phyloP scores from a whole-genome alignment of 2,797 vertebrate species.

The Acanthiza pusilla region DNA sequence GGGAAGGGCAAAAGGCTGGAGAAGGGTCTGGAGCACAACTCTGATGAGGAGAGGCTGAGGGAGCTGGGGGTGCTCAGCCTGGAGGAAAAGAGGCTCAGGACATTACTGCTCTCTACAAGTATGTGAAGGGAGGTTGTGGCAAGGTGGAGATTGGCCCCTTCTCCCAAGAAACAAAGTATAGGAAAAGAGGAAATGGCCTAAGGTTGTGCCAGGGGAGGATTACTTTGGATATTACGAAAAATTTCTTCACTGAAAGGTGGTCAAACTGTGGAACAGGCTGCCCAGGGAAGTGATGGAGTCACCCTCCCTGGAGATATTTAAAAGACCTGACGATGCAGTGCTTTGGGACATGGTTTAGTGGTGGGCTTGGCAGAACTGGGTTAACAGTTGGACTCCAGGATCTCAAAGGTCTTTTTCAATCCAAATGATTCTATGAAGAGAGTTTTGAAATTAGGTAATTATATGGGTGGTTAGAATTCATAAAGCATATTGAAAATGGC shows the following conservation, averaged over 20 bases:
- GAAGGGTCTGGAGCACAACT: neutral
- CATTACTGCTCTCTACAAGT: no score
- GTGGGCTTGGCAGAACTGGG: neutral
- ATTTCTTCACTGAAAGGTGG: neutral
- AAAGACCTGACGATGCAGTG: neutral
- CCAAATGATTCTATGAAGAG: neutral
- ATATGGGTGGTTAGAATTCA: constrained; percentile 20
- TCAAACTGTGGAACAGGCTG: neutral
- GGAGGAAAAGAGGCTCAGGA: neutral
- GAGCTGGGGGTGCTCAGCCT: neutral
- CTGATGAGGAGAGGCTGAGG: neutral
- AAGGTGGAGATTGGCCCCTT: neutral
- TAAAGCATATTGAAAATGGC: constrained; percentile 15
- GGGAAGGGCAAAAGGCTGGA: neutral
- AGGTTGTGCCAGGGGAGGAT: neutral
- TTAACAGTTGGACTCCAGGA: neutral
- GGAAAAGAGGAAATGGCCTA: neutral
- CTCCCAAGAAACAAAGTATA: neutral
- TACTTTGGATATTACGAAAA: neutral
- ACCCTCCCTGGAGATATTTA: neutral
- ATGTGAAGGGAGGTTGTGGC: fast-evolving
- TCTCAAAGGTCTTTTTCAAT: neutral
- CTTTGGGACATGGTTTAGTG: neutral
- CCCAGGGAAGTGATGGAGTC: neutral
- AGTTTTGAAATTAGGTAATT: constrained; percentile 16